Base-by-base conservation (phyloP, 2,888 invertebrate genomes). In the Brenthis ino region DNA sequence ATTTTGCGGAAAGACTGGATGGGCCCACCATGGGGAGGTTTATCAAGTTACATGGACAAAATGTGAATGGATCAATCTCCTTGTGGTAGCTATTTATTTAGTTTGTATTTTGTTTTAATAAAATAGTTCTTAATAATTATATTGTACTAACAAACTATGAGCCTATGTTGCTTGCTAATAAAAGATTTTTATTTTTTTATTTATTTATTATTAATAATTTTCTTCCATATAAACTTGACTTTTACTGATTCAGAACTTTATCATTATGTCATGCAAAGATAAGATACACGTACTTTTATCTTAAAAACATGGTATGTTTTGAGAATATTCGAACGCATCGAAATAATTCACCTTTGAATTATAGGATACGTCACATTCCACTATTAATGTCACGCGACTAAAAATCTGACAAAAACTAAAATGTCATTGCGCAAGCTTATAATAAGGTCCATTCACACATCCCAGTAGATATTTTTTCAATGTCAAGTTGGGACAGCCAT, bases 401-500 rank as follows among this genome's bases (percentile, higher is more conserved):
- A 75, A 78, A 79, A 78, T 77, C 79, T 75, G 67, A 84, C 84
- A 91, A 90, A 88, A 90, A 89, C 82, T 79, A 77, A 82, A 85
- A 86, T 87, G 91, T 90, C 90, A 91, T 91, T 91, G 91, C 93
- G 82, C 90, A 91, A 91, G 83, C 85, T 88, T 81, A 91, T 91
- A 91, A 91, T 91, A 91, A 88, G 87, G 83, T 82, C 88, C 89
- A 91, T 92, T 93, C 89, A 91, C 85, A 87, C 81, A 81, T 84
- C 85, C 82, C 78, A 79, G 80, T 84, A 75, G 82, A 84, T 84
- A 82, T 91, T 90, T 92, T 91, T 89, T 88, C 85, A 87, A 86
- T 85, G 86, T 86, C 89, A 86, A 85, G 82, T 75, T 79, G 82
- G 82, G 85, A 84, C 87, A 79, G 84, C 81, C 88, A 85, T 91